Evolutionary conservation across 2,888 invertebrate genomes (phyloP).

Genomic region (Ennomos quercinarius): DNA sequence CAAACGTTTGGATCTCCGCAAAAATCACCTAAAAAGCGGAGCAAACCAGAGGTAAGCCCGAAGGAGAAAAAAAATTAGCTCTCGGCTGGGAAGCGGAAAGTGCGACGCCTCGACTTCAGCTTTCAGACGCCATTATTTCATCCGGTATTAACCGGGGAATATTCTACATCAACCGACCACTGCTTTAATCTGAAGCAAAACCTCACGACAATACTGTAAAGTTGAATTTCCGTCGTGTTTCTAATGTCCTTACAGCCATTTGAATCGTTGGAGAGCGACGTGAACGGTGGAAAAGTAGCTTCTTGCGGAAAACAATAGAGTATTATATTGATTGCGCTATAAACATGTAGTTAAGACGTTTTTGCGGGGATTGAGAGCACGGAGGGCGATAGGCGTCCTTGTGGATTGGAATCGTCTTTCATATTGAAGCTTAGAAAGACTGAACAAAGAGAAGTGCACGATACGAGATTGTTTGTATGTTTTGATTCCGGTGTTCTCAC

Average conservation of each 20-base stretch:
- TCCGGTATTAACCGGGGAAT: conserved; percentile 62
- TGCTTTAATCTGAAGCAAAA: conserved; percentile 53
- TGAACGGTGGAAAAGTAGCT: conserved; percentile 49
- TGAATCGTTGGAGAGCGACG: conserved; percentile 27
- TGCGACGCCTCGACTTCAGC: conserved; percentile 67
- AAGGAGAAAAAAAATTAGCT: conserved; percentile 59
- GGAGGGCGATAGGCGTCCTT: conserved; percentile 56
- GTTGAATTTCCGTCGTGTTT: conserved; percentile 60
- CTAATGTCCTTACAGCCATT: conserved; percentile 48
- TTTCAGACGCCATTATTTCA: conserved; percentile 73
- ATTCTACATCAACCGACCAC: conserved; percentile 51
- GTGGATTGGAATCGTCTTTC: conserved; percentile 63
- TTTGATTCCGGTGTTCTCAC: conserved; percentile 40
- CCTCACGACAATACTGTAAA: conserved; percentile 53
- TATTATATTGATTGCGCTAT: conserved; percentile 55
- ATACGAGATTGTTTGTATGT: conserved; percentile 50
- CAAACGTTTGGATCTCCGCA: conserved; percentile 51
- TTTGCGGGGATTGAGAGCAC: conserved; percentile 34
- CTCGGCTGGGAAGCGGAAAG: conserved; percentile 66
- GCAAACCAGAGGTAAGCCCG: conserved; percentile 57
- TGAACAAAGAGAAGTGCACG: conserved; percentile 52
- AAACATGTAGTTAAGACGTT: conserved; percentile 53
- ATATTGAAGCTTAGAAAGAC: conserved; percentile 65
- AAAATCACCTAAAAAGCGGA: conserved; percentile 56
- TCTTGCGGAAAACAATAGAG: conserved; percentile 53